These are phyloP conservation scores for Spongia lamella DNA, from an alignment of 37 sponge, comb jelly and placozoan species.

Conservation along the genomic window DNA sequence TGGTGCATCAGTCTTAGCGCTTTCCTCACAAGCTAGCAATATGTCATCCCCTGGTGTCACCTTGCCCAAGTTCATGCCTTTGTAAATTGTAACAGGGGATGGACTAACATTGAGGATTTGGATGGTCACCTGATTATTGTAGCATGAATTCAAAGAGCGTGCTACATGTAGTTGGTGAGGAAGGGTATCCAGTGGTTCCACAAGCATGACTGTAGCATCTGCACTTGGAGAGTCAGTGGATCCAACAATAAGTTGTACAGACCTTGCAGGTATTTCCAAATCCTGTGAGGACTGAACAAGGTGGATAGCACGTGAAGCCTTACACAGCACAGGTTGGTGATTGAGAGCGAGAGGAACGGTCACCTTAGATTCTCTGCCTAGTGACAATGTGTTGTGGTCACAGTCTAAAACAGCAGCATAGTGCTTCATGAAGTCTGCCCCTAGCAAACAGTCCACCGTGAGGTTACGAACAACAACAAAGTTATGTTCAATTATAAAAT, in stretches of 20 bases:
- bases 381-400: background rate
- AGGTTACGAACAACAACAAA: slow-evolving; percentile 14
- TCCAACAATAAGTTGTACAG: too few species aligned
- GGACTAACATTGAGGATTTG: slow-evolving; percentile 2
- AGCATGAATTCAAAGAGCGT: background rate
- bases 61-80: background rate
- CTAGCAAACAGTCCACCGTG: slow-evolving; percentile 28
- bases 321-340: too few species aligned
- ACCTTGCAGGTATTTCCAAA: too few species aligned
- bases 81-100: slow-evolving; percentile 1
- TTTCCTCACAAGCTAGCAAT: too few species aligned
- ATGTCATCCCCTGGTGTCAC: background rate
- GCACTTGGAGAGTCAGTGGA: too few species aligned
- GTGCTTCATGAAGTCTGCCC: slow-evolving; percentile 22
- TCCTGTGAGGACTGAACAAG: too few species aligned
- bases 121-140: too few species aligned
- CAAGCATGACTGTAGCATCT: too few species aligned
- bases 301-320: too few species aligned
- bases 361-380: too few species aligned
- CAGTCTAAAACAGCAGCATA: slow-evolving; percentile 27
- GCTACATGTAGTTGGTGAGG: background rate
- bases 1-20: background rate
- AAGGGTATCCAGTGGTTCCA: too few species aligned
- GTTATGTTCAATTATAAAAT: slow-evolving; percentile 7
- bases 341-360: too few species aligned